Percentiles rank a stretch among this genome's conserved stretches.
Evolutionary conservation across 2,888 invertebrate species (phyloP).

Genomic region (Cryptosula pallasiana): DNA sequence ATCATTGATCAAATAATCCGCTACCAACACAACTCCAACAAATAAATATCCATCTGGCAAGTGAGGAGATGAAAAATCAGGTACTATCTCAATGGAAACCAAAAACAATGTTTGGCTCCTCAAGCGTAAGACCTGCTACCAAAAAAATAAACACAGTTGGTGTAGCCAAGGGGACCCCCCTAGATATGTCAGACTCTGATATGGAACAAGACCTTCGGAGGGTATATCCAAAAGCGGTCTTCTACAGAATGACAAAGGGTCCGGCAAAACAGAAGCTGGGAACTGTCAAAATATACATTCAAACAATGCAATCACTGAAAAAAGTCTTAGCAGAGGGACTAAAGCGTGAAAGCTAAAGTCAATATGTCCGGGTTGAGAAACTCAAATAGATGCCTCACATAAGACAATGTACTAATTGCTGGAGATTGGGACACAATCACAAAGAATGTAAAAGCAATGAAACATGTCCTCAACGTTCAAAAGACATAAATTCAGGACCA

Average conservation of each 20-base stretch:
- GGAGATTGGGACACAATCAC: neutral
- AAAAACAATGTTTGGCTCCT: conserved; percentile 7
- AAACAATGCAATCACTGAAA: neutral
- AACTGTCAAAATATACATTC: conserved; percentile 1
- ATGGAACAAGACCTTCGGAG: neutral
- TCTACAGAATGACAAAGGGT: neutral
- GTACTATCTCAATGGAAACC: neutral
- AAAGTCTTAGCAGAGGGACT: neutral
- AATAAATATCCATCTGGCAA: conserved; percentile 6
- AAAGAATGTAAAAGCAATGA: neutral
- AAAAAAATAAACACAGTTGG: neutral
- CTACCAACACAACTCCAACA: conserved; percentile 5
- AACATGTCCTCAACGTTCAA: neutral
- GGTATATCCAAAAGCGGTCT: neutral
- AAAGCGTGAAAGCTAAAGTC: neutral
- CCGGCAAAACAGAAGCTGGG: conserved; percentile 8
- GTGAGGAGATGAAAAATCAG: neutral
- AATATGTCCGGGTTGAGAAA: conserved; percentile 10
- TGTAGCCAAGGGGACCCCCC: conserved; percentile 2
- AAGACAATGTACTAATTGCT: conserved; percentile 17
- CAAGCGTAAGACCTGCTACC: neutral
- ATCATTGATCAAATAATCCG: conserved; percentile 1
- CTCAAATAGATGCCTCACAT: conserved; percentile 9
- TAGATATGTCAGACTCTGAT: conserved; percentile 6
- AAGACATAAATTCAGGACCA: neutral